A percentile compares a stretch with the other conserved stretches of the same genome.
These are phyloP conservation scores for Parnassius orleans DNA, from an alignment of 2,888 invertebrate species.

Conservation along the genomic window DNA sequence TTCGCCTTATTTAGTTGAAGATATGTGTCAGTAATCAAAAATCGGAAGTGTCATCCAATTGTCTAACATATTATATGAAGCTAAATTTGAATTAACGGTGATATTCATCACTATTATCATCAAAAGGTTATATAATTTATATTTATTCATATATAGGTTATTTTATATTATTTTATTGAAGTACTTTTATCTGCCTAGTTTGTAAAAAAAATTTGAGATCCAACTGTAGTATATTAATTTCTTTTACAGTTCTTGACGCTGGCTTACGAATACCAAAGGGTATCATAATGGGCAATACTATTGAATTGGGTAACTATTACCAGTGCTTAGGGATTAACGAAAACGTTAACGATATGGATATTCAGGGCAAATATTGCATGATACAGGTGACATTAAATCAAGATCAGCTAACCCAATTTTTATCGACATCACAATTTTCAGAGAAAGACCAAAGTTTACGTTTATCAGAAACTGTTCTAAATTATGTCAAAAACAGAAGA, in stretches of 20 bases:
- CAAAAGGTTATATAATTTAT: too few species aligned
- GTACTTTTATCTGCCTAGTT: too few species aligned
- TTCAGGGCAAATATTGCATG: conserved; percentile 70
- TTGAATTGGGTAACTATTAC: conserved; percentile 63
- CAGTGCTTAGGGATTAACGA: conserved; percentile 51
- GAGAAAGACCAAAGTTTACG: not conserved
- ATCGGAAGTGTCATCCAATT: too few species aligned
- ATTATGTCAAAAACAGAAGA: not conserved
- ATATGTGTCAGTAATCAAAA: too few species aligned
- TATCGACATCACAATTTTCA: not conserved
- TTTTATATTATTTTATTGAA: too few species aligned
- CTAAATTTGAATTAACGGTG: too few species aligned
- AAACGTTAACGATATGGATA: conserved; percentile 36
- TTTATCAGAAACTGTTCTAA: not conserved
- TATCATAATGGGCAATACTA: conserved; percentile 53
- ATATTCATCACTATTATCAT: too few species aligned
- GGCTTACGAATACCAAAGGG: conserved; percentile 66
- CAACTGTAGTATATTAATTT: not conserved
- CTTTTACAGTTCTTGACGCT: conserved; percentile 63
- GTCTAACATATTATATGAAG: too few species aligned
- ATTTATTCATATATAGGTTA: too few species aligned
- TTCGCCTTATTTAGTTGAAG: too few species aligned
- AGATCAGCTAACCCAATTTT: not conserved
- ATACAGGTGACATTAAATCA: conserved; percentile 44
- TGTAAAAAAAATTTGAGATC: too few species aligned